Evolutionary conservation across 2,113 vertebrate genomes (phyloP).

Genomic region (Peromyscus leucopus): DNA sequence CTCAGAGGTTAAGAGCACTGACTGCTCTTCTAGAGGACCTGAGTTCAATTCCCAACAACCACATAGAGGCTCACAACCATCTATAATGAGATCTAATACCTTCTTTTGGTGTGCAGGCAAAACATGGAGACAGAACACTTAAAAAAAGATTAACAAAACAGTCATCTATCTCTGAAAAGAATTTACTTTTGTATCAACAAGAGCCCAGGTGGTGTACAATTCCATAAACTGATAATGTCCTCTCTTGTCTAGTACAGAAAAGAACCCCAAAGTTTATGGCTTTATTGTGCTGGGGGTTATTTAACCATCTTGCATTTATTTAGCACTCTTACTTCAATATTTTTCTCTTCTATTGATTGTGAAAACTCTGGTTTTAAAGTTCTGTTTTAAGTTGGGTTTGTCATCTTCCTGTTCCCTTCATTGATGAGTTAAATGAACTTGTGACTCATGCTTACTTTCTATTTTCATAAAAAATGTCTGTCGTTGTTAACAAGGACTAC

Average conservation of each 20-base stretch:
- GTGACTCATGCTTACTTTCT: not conserved
- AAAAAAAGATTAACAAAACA: not conserved
- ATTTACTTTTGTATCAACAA: not conserved
- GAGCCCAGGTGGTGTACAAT: not conserved
- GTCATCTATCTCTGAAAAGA: not conserved
- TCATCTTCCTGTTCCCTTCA: constrained; percentile 19
- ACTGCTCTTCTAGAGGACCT: not conserved
- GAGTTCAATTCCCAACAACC: not conserved
- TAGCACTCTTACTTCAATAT: not conserved
- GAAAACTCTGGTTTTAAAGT: constrained; percentile 16
- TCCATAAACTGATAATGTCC: constrained; percentile 39
- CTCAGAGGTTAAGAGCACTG: not conserved
- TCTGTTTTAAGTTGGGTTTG: constrained; percentile 47
- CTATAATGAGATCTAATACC: not conserved
- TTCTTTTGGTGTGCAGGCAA: not conserved
- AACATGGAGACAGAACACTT: not conserved
- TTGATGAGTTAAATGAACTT: constrained; percentile 24
- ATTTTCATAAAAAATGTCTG: constrained; percentile 21
- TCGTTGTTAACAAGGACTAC: constrained; percentile 32
- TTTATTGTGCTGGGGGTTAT: not conserved
- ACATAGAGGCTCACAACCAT: not conserved
- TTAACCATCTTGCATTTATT: constrained; percentile 27
- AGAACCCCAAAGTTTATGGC: constrained; percentile 15
- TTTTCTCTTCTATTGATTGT: constrained; percentile 56
- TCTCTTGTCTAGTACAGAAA: not conserved